phyloP scores from a whole-genome alignment of 1,140 invertebrate genomes.

The Drosophila sturtevanti region DNA sequence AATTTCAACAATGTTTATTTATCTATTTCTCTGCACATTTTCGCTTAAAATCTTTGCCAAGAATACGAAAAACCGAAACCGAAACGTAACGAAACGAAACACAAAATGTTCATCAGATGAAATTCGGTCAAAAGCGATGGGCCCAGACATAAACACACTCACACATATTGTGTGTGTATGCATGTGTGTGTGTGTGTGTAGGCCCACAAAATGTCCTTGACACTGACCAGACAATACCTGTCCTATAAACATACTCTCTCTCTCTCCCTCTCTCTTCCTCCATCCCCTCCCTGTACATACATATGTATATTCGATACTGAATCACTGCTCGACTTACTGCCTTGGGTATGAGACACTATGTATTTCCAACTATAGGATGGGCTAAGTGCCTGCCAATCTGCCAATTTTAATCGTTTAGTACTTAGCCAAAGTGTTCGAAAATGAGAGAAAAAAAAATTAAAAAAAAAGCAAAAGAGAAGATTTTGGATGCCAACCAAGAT shows the following conservation, averaged over 20 bases:
- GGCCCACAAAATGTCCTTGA: conserved; percentile 58
- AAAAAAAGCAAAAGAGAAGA: conserved; percentile 15
- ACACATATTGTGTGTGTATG: conserved; percentile 15
- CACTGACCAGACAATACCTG: conserved; percentile 57
- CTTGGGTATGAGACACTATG: background rate
- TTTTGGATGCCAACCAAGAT: conserved; percentile 50
- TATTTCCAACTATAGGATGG: conserved; percentile 5
- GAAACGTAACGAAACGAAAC: conserved; percentile 34
- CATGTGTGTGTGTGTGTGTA: conserved; percentile 4
- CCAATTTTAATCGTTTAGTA: conserved; percentile 50
- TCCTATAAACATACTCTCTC: background rate
- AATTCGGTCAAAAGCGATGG: conserved; percentile 35
- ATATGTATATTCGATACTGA: too few relatives aligned
- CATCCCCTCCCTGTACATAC: too few relatives aligned
- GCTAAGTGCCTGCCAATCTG: conserved; percentile 47
- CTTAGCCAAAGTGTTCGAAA: conserved; percentile 50
- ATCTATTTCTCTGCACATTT: conserved; percentile 66
- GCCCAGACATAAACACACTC: conserved; percentile 58
- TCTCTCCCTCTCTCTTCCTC: background rate
- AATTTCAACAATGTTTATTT: conserved; percentile 71
- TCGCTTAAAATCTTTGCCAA: conserved; percentile 58
- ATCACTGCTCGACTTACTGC: background rate
- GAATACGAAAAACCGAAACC: conserved; percentile 30
- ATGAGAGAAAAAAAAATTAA: conserved; percentile 45
- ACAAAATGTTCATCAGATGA: conserved; percentile 53